phyloP scores from a whole-genome alignment of 2,888 invertebrate genomes.

The Tenthredo distinguenda region DNA sequence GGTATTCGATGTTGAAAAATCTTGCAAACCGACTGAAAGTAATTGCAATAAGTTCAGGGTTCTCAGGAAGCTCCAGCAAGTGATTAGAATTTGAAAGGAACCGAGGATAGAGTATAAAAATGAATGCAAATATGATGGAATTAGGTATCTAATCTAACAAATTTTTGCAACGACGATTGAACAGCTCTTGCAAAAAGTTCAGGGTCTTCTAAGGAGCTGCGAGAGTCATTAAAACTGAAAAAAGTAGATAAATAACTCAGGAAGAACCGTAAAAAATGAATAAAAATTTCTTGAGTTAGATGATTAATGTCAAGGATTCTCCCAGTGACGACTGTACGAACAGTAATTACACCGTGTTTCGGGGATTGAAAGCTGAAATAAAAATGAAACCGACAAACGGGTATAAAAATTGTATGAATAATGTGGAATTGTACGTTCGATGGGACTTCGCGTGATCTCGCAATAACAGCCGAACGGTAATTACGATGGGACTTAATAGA shows the following conservation, averaged over 20 bases:
- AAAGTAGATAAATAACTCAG: not conserved
- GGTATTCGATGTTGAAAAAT: not conserved
- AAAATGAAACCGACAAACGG: not conserved
- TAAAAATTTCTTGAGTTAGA: not conserved
- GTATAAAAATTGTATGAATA: not conserved
- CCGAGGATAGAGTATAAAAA: too few relatives aligned
- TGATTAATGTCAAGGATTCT: not conserved
- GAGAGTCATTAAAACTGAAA: not conserved
- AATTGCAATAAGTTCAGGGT: not conserved
- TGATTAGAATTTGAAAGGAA: too few relatives aligned
- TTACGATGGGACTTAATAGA: not conserved
- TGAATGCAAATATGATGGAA: too few relatives aligned
- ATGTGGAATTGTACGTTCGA: not conserved
- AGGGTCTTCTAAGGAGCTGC: not conserved
- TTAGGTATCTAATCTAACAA: not conserved
- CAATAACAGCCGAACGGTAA: not conserved
- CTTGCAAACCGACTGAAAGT: not conserved
- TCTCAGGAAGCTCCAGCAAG: not conserved
- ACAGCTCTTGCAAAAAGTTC: not conserved
- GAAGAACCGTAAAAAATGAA: not conserved
- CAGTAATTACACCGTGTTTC: not conserved
- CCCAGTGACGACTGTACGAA: not conserved
- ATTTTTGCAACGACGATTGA: not conserved
- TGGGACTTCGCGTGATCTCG: not conserved
- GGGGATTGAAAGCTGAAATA: not conserved